phyloP scores from a whole-genome alignment of 2,888 invertebrate genomes.

The Spisula subtruncata region DNA sequence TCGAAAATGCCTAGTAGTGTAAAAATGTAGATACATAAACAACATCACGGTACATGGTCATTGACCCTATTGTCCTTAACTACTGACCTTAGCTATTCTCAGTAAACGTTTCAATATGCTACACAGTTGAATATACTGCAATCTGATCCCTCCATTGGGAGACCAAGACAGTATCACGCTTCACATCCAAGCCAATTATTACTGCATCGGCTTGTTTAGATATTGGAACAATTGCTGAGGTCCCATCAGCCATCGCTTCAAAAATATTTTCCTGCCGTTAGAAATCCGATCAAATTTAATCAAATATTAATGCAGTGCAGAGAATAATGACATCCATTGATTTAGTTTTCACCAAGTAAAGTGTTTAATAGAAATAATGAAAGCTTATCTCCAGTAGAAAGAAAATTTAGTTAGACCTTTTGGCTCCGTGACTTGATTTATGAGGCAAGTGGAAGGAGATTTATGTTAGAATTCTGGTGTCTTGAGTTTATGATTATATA shows the following conservation, averaged over 20 bases:
- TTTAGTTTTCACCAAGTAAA: slow-evolving; percentile 17
- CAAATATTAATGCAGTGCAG: slow-evolving; percentile 25
- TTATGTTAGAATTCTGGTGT: not conserved
- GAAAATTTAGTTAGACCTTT: slow-evolving; percentile 18
- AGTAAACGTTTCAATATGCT: no score
- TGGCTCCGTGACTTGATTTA: not conserved
- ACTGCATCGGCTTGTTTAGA: not conserved
- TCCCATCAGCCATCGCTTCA: not conserved
- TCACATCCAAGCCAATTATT: not conserved
- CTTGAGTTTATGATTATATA: not conserved
- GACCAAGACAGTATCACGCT: not conserved
- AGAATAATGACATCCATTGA: slow-evolving; percentile 11
- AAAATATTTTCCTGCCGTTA: not conserved
- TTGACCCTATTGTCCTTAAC: no score
- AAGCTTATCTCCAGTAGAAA: slow-evolving; percentile 1
- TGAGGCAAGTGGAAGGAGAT: not conserved
- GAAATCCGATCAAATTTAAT: slow-evolving; percentile 13
- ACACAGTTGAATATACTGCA: no score
- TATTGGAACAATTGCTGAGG: not conserved
- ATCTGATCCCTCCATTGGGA: not conserved
- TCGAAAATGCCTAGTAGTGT: no score
- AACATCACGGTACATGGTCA: no score
- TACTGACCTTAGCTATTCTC: no score
- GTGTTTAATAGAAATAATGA: slow-evolving; percentile 24
- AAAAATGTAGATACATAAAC: no score